These are phyloP conservation scores for Diabrotica balteata DNA, from an alignment of 2,888 invertebrate species.

Conservation along the genomic window DNA sequence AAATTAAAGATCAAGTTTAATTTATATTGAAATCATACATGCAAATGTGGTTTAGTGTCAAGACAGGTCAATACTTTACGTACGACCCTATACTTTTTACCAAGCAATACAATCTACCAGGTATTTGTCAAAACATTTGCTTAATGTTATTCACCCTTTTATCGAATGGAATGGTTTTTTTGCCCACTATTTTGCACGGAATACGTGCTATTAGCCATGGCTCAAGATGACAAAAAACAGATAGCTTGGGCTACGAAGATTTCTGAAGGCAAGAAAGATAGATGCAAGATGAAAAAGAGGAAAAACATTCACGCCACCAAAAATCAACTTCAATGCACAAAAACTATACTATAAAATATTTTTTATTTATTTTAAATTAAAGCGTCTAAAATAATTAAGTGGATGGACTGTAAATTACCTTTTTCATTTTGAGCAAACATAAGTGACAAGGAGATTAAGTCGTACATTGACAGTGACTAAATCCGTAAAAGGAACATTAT, in stretches of 20 bases:
- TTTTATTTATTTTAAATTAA: no score
- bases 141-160: background rate
- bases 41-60: background rate
- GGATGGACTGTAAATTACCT: slow-evolving; percentile 9
- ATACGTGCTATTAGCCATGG: slow-evolving; percentile 1
- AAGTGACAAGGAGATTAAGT: slow-evolving; percentile 3
- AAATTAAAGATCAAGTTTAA: background rate
- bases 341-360: background rate
- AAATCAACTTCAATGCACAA: slow-evolving; percentile 5
- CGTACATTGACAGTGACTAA: slow-evolving; percentile 1
- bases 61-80: background rate
- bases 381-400: slow-evolving; percentile 8
- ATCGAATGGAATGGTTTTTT: slow-evolving; percentile 3
- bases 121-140: slow-evolving; percentile 3
- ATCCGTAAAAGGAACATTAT: slow-evolving; percentile 1
- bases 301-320: slow-evolving; percentile 8
- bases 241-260: slow-evolving; percentile 4
- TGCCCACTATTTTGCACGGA: background rate
- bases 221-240: slow-evolving; percentile 5
- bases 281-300: slow-evolving; percentile 1
- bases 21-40: slow-evolving; percentile 6
- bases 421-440: slow-evolving; percentile 1
- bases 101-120: slow-evolving; percentile 7
- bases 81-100: background rate
- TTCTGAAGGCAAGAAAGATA: slow-evolving; percentile 6